Percentiles rank a stretch among this genome's conserved stretches.
Evolutionary conservation across 37 sponge, comb jelly and placozoan species (phyloP).

Genomic region (Aplysina aerophoba): DNA sequence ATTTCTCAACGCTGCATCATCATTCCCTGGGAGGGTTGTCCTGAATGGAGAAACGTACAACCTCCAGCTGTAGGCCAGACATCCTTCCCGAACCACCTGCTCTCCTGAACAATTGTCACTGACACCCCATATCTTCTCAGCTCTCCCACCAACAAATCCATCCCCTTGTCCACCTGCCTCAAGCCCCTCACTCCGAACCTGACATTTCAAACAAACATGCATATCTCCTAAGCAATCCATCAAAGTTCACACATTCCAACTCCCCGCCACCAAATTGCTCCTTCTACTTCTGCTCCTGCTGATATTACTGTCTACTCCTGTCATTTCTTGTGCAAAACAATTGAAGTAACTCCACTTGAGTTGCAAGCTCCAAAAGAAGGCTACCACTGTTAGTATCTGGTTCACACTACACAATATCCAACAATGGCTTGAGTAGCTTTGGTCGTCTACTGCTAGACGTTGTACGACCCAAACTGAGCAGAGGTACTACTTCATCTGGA

Average conservation of each 20-base stretch:
- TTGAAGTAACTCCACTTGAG: not conserved
- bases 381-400: not conserved
- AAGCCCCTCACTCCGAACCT: not conserved
- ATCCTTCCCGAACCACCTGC: conserved; percentile 43
- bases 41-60: conserved; percentile 44
- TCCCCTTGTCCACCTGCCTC: conserved; percentile 30
- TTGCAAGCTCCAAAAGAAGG: not conserved
- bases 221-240: not conserved
- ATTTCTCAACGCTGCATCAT: conserved; percentile 13
- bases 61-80: conserved; percentile 40
- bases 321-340: not conserved
- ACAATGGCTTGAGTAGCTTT: not conserved
- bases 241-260: conserved; percentile 10
- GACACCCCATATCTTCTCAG: not conserved
- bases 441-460: too few relatives aligned
- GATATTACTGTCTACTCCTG: not conserved
- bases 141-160: not conserved
- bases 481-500: too few relatives aligned
- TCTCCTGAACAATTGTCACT: conserved; percentile 43
- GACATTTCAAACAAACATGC: not conserved
- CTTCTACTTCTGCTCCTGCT: not conserved
- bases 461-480: too few relatives aligned
- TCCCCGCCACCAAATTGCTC: not conserved
- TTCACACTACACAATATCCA: not conserved
- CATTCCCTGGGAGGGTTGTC: conserved; percentile 33